These are phyloP conservation scores for Leptoclinus maculatus DNA, from an alignment of 2,797 vertebrate genomes.

Conservation along the genomic window DNA sequence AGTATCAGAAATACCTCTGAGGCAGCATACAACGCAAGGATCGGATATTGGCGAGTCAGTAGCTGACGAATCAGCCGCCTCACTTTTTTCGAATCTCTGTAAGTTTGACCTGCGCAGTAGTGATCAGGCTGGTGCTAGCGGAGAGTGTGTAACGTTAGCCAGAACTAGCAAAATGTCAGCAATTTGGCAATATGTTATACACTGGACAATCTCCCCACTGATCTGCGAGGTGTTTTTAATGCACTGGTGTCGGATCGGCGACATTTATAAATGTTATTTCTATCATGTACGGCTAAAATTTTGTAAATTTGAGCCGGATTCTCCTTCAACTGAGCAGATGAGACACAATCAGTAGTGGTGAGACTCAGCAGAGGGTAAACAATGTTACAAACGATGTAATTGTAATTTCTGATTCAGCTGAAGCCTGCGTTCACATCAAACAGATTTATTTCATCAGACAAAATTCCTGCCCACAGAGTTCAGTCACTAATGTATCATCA, in stretches of 20 bases:
- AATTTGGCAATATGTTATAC: no score
- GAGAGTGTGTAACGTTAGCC: no score
- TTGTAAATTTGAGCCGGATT: neutral
- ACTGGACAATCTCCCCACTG: no score
- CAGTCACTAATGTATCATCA: conserved; percentile 2
- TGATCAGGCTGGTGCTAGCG: no score
- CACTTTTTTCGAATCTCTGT: no score
- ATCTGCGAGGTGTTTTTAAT: no score
- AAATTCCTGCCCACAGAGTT: neutral
- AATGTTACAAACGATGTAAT: conserved; percentile 26
- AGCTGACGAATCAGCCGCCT: no score
- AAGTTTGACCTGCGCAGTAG: no score
- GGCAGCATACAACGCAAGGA: neutral
- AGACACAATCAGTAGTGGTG: neutral
- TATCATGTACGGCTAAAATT: neutral
- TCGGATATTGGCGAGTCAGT: neutral
- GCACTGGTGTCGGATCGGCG: no score
- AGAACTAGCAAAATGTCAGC: no score
- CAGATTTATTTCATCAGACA: conserved; percentile 25
- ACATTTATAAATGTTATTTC: neutral
- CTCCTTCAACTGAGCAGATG: neutral
- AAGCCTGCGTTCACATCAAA: conserved; percentile 1
- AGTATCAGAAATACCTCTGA: neutral
- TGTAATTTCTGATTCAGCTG: conserved; percentile 10
- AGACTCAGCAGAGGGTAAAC: conserved; percentile 1